These are phyloP conservation scores for Dasyprocta punctata DNA, from an alignment of 2,113 vertebrate species.

Conservation along the genomic window DNA sequence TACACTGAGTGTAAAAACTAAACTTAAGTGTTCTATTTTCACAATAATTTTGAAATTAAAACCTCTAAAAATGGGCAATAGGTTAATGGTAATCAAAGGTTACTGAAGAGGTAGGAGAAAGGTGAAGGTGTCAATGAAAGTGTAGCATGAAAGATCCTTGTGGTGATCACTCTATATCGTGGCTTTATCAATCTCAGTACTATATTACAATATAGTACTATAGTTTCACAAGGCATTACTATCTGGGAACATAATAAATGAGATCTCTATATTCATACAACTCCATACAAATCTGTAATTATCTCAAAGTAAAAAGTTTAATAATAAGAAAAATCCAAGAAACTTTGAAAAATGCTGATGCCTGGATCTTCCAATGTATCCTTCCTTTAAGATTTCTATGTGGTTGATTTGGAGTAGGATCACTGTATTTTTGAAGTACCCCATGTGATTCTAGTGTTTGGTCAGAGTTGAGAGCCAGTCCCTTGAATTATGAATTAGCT, in stretches of 20 bases:
- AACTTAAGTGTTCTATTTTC: neutral
- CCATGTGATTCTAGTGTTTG: neutral
- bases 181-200: neutral
- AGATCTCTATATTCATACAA: neutral
- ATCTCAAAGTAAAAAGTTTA: neutral
- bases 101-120: neutral
- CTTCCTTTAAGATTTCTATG: neutral
- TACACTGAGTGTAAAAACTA: neutral
- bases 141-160: neutral
- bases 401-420: neutral
- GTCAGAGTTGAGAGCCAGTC: neutral
- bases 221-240: neutral
- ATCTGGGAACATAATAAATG: neutral
- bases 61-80: neutral
- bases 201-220: neutral
- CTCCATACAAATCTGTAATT: neutral
- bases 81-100: neutral
- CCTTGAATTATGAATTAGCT: neutral
- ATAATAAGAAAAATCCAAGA: neutral
- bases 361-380: neutral
- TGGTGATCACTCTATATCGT: neutral
- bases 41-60: neutral
- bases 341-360: neutral
- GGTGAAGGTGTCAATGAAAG: neutral
- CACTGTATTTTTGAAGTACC: neutral